phyloP scores from a whole-genome alignment of 1,140 invertebrate genomes.

The Drosophila obscura region DNA sequence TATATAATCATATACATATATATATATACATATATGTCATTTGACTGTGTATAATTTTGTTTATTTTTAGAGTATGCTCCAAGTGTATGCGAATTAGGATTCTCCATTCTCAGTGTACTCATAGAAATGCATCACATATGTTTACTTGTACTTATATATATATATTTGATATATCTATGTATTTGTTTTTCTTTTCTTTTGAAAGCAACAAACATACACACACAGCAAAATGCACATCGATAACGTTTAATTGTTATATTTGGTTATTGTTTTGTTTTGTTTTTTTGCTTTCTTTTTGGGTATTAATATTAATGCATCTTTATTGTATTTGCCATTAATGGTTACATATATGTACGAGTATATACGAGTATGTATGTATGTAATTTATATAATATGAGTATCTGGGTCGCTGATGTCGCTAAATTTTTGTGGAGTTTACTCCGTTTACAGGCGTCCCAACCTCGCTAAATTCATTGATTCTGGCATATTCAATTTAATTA shows the following conservation, averaged over 20 bases:
- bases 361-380: not conserved
- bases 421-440: too few relatives aligned
- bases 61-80: constrained; percentile 18
- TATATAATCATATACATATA: constrained; percentile 1
- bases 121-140: constrained; percentile 72
- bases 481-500: constrained; percentile 14
- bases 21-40: too few relatives aligned
- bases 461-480: constrained; percentile 40
- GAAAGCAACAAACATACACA: not conserved
- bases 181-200: constrained; percentile 4
- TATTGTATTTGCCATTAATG: not conserved
- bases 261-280: too few relatives aligned
- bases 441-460: too few relatives aligned
- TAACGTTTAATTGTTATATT: too few relatives aligned
- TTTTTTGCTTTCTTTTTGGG: too few relatives aligned
- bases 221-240: not conserved
- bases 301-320: too few relatives aligned
- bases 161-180: not conserved
- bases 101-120: constrained; percentile 23
- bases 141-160: constrained; percentile 23
- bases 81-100: constrained; percentile 11
- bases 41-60: not conserved
- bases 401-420: too few relatives aligned
- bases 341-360: constrained; percentile 8
- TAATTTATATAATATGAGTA: not conserved